These are phyloP conservation scores for Drosophila novamexicana DNA, from an alignment of 1,140 invertebrate genomes.

Conservation along the genomic window DNA sequence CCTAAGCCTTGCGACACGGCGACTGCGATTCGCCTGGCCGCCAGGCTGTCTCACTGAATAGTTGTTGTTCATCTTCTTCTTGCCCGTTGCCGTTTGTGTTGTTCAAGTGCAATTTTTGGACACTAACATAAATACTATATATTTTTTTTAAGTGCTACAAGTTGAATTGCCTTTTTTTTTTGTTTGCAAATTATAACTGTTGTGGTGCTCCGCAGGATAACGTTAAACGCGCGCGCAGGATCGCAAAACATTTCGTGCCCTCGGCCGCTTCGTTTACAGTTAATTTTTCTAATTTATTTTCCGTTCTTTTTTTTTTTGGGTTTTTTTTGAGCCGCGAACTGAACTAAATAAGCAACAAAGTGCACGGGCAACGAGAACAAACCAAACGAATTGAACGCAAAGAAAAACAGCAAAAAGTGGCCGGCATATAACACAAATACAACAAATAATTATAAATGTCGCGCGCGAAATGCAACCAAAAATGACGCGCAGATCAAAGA, in stretches of 20 bases:
- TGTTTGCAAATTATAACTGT: constrained; percentile 10
- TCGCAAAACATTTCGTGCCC: constrained; percentile 21
- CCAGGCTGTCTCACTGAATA: constrained; percentile 34
- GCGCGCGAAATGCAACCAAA: constrained; percentile 25
- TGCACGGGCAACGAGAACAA: constrained; percentile 10
- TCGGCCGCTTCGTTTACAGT: neutral
- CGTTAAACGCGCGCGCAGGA: constrained; percentile 29
- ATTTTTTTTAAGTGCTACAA: constrained; percentile 55
- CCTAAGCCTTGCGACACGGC: constrained; percentile 15
- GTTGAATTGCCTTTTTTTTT: constrained; percentile 20
- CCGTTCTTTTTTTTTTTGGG: neutral
- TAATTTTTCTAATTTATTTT: neutral
- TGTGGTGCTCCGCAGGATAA: constrained; percentile 28
- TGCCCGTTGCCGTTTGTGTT: constrained; percentile 20
- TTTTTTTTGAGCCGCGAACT: neutral
- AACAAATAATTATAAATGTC: constrained; percentile 14
- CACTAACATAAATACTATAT: neutral
- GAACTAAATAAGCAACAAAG: neutral
- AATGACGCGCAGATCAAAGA: constrained; percentile 5
- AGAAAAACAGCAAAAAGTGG: constrained; percentile 30
- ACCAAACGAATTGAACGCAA: constrained; percentile 17
- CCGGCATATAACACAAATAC: neutral
- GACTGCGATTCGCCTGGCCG: constrained; percentile 33
- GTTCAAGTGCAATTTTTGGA: constrained; percentile 38
- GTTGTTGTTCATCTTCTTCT: constrained; percentile 3